Evolutionary conservation across 1,140 invertebrate genomes (phyloP).

Genomic region (Bombus difficillimus): DNA sequence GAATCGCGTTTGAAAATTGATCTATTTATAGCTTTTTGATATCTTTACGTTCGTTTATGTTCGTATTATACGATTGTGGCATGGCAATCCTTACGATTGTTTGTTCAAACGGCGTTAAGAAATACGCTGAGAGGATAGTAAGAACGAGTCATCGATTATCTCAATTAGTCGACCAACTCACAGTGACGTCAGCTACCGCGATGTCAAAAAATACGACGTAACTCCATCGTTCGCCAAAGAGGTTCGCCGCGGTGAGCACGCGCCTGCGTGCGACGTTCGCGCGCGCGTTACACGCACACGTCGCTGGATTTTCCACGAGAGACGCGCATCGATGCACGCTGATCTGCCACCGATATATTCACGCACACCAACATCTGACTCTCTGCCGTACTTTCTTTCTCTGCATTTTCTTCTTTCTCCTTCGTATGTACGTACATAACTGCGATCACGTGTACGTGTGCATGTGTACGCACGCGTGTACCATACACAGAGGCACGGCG

Average conservation of each 20-base stretch:
- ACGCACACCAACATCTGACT: neutral
- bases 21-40: neutral
- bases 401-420: neutral
- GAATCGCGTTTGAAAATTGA: neutral
- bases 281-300: constrained; percentile 14
- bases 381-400: neutral
- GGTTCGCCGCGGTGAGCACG: neutral
- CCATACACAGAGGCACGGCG: neutral
- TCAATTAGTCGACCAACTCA: neutral
- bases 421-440: neutral
- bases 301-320: constrained; percentile 19
- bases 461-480: constrained; percentile 10
- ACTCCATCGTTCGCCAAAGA: neutral
- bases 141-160: neutral
- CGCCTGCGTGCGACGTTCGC: neutral
- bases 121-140: neutral
- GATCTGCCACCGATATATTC: neutral
- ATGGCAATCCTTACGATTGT: too few relatives aligned
- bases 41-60: neutral
- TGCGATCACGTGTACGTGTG: neutral
- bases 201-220: constrained; percentile 5
- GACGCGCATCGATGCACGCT: constrained; percentile 9
- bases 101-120: neutral
- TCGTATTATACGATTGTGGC: neutral
- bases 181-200: neutral